Evolutionary conservation across 2,888 invertebrate species (phyloP), one percentile per base, ranked within the genome.

Genomic region (Noctua fimbriata): DNA sequence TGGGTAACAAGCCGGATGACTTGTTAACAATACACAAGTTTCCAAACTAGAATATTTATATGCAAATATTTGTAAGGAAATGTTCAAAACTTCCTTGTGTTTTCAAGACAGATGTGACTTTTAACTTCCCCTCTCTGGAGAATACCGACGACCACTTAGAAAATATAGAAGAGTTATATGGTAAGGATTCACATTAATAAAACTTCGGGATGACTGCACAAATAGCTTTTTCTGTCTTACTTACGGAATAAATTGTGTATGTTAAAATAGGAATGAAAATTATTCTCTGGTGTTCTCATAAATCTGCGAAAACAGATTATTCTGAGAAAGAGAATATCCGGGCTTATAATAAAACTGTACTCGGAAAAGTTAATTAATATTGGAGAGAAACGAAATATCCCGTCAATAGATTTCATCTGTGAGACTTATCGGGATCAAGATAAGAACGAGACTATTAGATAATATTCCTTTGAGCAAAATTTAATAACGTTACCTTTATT

Each of bases 41-140:
- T 72, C 73, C 41, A 82, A 89, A 89, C 89, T 85, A 88, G 78
- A 84, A 87, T 82, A 90, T 89, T 87, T 88, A 89, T 86, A 89
- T 90, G 90, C 81, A 87, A 90, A 91, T 90, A 83, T 87, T 86
- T 82, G 80, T 69, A 66, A 73, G 79, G 78, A 79, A 87, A 82
- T 74, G 79, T 84, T 65, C 73, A 79, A 79, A 89, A 85, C 82
- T 86, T 82, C 71, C 77, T 69, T 76, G 65, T 76, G 65, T 76
- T 81, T 71, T 70, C 79, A 58, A 73, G 84, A 89, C 77, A 78
- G 89, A 87, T 86, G 83, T 73, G 77, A 81, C 69, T 87, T 85
- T 85, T 84, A 73, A 81, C 81, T 86, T 69, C 55, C 21, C 24
- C 28, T 21, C 28, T 44, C 63, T 47, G 9, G 70, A 77, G 65